Percentiles rank a stretch among this genome's conserved stretches.
Evolutionary conservation across 1,140 invertebrate genomes (phyloP).

Genomic region (Drosophila trapezifrons): DNA sequence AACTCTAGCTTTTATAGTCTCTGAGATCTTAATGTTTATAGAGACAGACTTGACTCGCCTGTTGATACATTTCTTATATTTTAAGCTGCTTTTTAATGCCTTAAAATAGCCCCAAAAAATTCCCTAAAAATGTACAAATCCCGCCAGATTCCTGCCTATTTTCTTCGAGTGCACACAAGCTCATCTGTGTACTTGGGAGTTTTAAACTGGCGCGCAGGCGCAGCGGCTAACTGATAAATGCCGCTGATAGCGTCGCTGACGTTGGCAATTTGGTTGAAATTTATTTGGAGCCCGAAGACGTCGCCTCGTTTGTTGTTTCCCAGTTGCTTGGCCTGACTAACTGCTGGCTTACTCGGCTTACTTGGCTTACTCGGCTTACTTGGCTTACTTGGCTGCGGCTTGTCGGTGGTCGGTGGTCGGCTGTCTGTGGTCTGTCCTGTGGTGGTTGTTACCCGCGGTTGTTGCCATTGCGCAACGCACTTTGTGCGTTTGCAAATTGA

Average conservation of each 20-base stretch:
- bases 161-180: constrained; percentile 5
- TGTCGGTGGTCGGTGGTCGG: constrained; percentile 5
- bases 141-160: too few species aligned
- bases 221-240: constrained; percentile 70
- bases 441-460: constrained; percentile 9
- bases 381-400: neutral
- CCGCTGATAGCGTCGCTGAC: constrained; percentile 79
- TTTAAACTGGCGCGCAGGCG: constrained; percentile 20
- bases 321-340: neutral
- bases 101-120: too few species aligned
- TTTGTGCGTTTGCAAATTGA: constrained; percentile 83
- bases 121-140: too few species aligned
- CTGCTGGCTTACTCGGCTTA: neutral
- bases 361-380: neutral
- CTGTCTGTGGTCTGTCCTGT: constrained; percentile 13
- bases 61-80: too few species aligned
- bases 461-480: constrained; percentile 73
- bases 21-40: too few species aligned
- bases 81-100: too few species aligned
- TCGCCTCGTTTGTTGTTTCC: constrained; percentile 47
- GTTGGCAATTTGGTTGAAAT: constrained; percentile 82
- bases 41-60: too few species aligned
- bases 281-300: constrained; percentile 68
- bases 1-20: too few species aligned
- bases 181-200: constrained; percentile 29